Percentiles rank a stretch among this genome's conserved stretches.
Evolutionary conservation across 2,888 invertebrate species (phyloP).

Genomic region (Lysandra bellargus): DNA sequence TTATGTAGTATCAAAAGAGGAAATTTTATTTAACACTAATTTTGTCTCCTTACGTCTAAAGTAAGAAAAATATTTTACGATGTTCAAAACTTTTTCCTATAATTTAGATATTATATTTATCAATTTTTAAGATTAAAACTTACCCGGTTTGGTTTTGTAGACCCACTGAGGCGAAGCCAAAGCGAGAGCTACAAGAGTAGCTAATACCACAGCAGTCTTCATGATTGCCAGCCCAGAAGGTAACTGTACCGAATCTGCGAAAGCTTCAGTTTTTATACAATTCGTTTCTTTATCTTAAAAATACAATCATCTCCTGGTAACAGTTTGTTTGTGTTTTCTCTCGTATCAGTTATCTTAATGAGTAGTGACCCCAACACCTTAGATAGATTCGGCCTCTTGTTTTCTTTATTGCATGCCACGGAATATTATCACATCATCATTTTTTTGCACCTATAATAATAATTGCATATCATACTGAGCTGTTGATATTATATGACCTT

Average conservation of each 20-base stretch:
- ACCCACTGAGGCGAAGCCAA: slow-evolving; percentile 49
- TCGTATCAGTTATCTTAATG: slow-evolving; percentile 35
- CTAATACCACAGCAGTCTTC: slow-evolving; percentile 73
- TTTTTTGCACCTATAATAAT: neutral
- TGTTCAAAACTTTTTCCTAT: neutral
- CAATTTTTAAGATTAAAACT: slow-evolving; percentile 27
- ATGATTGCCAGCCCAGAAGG: slow-evolving; percentile 57
- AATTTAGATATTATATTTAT: neutral
- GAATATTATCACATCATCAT: neutral
- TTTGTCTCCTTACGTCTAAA: too few relatives aligned
- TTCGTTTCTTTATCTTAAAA: slow-evolving; percentile 41
- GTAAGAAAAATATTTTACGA: neutral
- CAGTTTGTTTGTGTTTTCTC: slow-evolving; percentile 39
- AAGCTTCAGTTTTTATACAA: slow-evolving; percentile 44
- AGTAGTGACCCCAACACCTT: slow-evolving; percentile 39
- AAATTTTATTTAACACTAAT: too few relatives aligned
- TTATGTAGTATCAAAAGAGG: too few relatives aligned
- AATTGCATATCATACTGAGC: neutral
- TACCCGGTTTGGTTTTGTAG: slow-evolving; percentile 46
- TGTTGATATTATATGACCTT: too few relatives aligned
- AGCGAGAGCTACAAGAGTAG: slow-evolving; percentile 63
- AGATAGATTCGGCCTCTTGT: slow-evolving; percentile 25
- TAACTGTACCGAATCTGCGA: slow-evolving; percentile 55
- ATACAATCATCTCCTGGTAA: slow-evolving; percentile 37
- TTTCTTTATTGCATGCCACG: neutral